Conservation (phyloP, 23 tunicate genomes). For the Halocynthia roretzi region DNA sequence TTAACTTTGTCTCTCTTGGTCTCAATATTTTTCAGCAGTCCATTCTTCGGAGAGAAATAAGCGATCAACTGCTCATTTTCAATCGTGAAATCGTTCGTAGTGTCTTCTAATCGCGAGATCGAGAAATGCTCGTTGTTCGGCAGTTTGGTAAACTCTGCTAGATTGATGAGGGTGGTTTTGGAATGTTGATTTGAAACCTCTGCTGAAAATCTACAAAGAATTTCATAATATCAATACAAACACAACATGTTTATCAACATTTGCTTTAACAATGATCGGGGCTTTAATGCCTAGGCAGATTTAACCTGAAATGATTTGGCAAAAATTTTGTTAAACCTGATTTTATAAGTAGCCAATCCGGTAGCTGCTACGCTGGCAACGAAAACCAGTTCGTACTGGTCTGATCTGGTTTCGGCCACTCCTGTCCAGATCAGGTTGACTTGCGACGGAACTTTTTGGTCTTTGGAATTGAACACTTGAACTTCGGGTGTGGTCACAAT, state of each 20-base stretch:
- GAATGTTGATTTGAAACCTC: neutral
- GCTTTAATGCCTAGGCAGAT: neutral
- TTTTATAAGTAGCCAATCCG: slow-evolving; percentile 50
- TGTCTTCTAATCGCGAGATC: neutral
- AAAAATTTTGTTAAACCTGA: slow-evolving; percentile 14
- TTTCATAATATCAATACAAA: neutral
- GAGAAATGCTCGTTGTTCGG: neutral
- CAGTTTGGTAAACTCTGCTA: neutral
- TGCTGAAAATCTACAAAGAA: neutral
- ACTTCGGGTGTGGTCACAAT: slow-evolving; percentile 49
- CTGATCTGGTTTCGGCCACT: slow-evolving; percentile 1
- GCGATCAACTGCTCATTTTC: slow-evolving; percentile 49
- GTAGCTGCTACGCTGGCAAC: slow-evolving; percentile 64
- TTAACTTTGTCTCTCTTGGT: slow-evolving; percentile 16
- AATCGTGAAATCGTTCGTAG: slow-evolving; percentile 12
- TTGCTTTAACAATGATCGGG: neutral
- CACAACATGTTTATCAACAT: too few relatives aligned
- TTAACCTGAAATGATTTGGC: neutral
- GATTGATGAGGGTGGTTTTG: neutral
- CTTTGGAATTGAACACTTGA: slow-evolving; percentile 26
- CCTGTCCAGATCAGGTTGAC: slow-evolving; percentile 53
- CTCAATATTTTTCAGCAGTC: slow-evolving; percentile 33
- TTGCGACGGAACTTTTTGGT: slow-evolving; percentile 43
- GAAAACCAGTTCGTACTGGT: slow-evolving; percentile 62
- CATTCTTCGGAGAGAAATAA: slow-evolving; percentile 29